Base-by-base conservation (phyloP, 2,797 vertebrate genomes). In the Sebastes iracundus region DNA sequence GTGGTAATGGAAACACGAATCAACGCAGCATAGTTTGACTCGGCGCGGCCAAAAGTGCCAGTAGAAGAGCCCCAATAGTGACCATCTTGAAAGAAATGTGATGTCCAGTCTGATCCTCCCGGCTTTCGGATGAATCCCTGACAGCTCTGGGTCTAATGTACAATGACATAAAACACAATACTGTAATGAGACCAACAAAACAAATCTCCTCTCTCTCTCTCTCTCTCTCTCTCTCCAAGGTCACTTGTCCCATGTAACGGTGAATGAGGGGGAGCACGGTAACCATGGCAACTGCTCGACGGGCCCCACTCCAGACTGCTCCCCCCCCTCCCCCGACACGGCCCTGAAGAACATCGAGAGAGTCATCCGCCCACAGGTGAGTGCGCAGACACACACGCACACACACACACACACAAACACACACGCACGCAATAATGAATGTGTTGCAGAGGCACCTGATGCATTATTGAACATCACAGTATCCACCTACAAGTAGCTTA, bases 331-430 rank as follows among this genome's bases (percentile, higher is more conserved):
- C 83, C 98, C 98, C 18, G 98, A 98, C 94, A 99, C 98, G 22
- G 98, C 98, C 90, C 96, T 99, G 93, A 98, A 98, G 96, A 99
- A 97, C 93, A 99, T 99, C 55, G 97, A 99, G 92, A 99, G 97
- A 97, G 98, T 99, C 89, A 99, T 99, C 92, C 97, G 97, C 93
- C 98, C 98, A 91, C 98, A 99, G 98, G 98, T 99, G 95, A 94
- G 70, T n/a, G 8, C 10, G 1, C 55, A 10, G 28, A 30, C n/a
- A 10, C 70, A 23, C 14, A 23, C 64, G 12, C 71, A 18, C 65
- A 35, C 38, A 55, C 66, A 6, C 66, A 4, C 55, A 67, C 64
- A 73, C 64, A 68, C 68, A n/a, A n/a, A 58, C 28, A 11, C 32
- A 59, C 74, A 67, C 62, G 28, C 77, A 61, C 61, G 20, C 69